Conservation (phyloP, 53 echinoderm and acorn worm species). For the Henricia sp. region DNA sequence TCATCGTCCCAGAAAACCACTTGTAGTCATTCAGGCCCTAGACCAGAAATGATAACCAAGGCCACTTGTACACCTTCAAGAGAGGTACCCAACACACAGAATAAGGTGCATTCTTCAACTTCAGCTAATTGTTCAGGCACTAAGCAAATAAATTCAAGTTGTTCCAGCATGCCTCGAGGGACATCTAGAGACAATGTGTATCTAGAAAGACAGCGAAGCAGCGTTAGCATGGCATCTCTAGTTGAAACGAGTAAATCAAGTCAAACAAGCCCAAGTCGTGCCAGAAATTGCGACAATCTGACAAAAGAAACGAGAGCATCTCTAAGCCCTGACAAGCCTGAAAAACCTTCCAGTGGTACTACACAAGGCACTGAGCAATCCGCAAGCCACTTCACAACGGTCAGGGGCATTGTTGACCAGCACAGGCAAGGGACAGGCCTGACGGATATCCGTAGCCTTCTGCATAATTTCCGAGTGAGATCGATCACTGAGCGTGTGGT, state of each 20-base stretch:
- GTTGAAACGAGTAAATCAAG: neutral
- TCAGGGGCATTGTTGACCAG: conserved; percentile 24
- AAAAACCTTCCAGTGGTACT: neutral
- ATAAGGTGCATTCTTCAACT: neutral
- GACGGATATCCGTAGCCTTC: conserved; percentile 25
- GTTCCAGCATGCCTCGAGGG: neutral
- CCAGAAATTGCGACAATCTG: too few relatives aligned
- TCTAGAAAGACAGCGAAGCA: neutral
- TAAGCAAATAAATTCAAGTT: neutral
- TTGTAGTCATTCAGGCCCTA: neutral
- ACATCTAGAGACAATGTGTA: neutral
- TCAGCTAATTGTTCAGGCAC: neutral
- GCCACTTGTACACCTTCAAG: neutral
- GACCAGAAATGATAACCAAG: conserved; percentile 9
- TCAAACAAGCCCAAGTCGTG: neutral
- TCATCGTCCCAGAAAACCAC: conserved; percentile 30
- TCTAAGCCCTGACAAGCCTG: too few relatives aligned
- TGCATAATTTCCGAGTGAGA: conserved; percentile 35
- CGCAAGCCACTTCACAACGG: conserved; percentile 10
- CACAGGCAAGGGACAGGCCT: conserved; percentile 43
- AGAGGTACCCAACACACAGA: neutral
- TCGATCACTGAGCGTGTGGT: conserved; percentile 58
- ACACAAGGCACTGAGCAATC: neutral
- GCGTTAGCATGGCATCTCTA: neutral
- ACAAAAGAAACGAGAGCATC: neutral